Evolutionary conservation across 2,113 vertebrate species (phyloP).

Genomic region (Vidua macroura): DNA sequence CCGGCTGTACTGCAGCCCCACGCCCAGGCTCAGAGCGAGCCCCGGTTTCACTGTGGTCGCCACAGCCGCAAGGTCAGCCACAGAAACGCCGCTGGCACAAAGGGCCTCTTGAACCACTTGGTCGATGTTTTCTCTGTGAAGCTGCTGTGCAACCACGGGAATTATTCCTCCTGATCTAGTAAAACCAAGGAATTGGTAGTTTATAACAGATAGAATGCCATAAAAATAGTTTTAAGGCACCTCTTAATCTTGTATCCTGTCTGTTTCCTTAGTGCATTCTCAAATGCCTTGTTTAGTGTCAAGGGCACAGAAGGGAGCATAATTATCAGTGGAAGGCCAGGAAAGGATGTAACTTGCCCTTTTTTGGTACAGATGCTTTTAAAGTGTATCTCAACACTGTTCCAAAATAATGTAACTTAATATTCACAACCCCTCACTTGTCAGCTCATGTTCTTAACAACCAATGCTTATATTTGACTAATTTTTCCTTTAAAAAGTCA

Average conservation of each 20-base stretch:
- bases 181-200: neutral
- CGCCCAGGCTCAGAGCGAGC: slow-evolving; percentile 82
- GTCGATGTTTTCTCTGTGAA: slow-evolving; percentile 87
- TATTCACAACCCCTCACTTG: neutral
- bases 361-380: neutral
- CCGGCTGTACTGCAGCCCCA: slow-evolving; percentile 85
- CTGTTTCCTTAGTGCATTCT: neutral
- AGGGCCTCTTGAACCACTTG: slow-evolving; percentile 85
- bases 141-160: slow-evolving; percentile 85
- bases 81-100: slow-evolving; percentile 67
- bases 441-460: neutral
- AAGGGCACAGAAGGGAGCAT: neutral
- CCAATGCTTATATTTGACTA: neutral
- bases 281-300: neutral
- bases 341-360: neutral
- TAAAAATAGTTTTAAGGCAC: neutral
- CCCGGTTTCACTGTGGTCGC: slow-evolving; percentile 92
- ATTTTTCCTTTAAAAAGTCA: neutral
- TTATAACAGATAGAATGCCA: neutral
- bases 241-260: neutral
- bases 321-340: neutral
- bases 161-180: slow-evolving; percentile 90
- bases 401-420: neutral
- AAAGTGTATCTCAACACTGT: neutral
- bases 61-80: slow-evolving; percentile 80